A percentile compares a stretch with the other conserved stretches of the same genome.
These are phyloP conservation scores for Synanthedon formicaeformis DNA, from an alignment of 2,888 invertebrate genomes.

Conservation along the genomic window DNA sequence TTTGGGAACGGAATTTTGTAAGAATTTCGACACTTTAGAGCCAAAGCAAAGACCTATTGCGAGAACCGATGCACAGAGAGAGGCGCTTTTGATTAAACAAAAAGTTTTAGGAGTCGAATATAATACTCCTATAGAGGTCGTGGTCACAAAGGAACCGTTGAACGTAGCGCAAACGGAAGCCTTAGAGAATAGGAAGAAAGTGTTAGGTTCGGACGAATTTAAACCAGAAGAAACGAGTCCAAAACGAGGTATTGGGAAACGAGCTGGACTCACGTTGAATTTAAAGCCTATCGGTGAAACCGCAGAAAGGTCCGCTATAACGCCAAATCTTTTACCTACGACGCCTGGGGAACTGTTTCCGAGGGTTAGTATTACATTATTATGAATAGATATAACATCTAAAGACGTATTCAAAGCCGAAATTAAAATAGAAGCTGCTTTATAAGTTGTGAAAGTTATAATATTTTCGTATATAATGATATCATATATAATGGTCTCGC, in stretches of 20 bases:
- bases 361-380: slow-evolving; percentile 26
- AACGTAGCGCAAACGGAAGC: slow-evolving; percentile 55
- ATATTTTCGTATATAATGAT: too few species aligned
- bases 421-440: too few species aligned
- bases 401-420: too few species aligned
- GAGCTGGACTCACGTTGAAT: slow-evolving; percentile 46
- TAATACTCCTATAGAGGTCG: slow-evolving; percentile 39
- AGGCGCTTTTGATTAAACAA: slow-evolving; percentile 72
- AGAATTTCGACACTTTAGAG: slow-evolving; percentile 27
- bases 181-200: slow-evolving; percentile 35
- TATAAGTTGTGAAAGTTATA: too few species aligned
- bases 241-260: slow-evolving; percentile 25
- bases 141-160: slow-evolving; percentile 27
- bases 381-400: too few species aligned
- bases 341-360: slow-evolving; percentile 57
- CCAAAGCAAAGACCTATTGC: slow-evolving; percentile 13
- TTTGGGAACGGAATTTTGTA: slow-evolving; percentile 39
- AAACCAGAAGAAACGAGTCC: slow-evolving; percentile 9
- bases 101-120: slow-evolving; percentile 74
- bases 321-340: slow-evolving; percentile 33
- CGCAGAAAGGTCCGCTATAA: slow-evolving; percentile 16
- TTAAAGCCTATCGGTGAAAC: slow-evolving; percentile 45
- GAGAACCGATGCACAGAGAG: slow-evolving; percentile 65
- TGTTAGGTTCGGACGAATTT: slow-evolving; percentile 30
- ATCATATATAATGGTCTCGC: too few species aligned